Evolutionary conservation across 2,797 vertebrate genomes (phyloP), one percentile per base, ranked within the genome.

Genomic region (Coracias cyanogaster): DNA sequence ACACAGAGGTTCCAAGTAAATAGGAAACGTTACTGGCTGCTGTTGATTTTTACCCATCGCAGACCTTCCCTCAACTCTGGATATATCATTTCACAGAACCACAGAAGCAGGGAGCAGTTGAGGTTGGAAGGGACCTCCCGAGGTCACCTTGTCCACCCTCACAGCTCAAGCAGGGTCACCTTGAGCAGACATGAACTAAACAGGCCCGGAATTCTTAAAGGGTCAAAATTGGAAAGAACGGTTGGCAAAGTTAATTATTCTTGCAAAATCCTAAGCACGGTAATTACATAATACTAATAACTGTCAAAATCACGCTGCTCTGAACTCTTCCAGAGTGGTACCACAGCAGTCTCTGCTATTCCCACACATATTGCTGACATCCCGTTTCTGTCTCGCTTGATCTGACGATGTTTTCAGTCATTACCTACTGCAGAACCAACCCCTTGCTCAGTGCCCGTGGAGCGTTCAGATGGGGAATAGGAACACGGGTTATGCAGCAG

Each of bases 261-360:
- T 85, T 92, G 61, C 71, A 88, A 86, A 96, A 84, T 58, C 82
- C 64, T 45, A 82, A 86, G n/a, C 52, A 51, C 29, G 82, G 28
- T 31, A 84, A 94, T 86, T 67, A 93, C 48, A 54, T 48, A 79
- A 57, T 22, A 22, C 19, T 22, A 22, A 49, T 31, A 80, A 49
- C 7, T 73, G 41, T 65, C 82, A 79, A 91, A 94, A 96, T 83
- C 16, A 65, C 79, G 66, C 65, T 48, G 52, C 72, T 91, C 41
- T 67, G 49, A 43, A 80, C 61, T 60, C 33, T 82, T 28, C 31
- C 69, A 51, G 17, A 87, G 65, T 54, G 48, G 9, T 26, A 45
- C 46, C 58, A 14, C 51, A 58, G 28, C 22, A 31, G 51, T 71
- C 46, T 72, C 82, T 91, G 48, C 65, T 66, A 72, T 67, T 79